These are phyloP conservation scores for Steinernema hermaphroditum DNA, from an alignment of 2,888 invertebrate species.

Conservation along the genomic window DNA sequence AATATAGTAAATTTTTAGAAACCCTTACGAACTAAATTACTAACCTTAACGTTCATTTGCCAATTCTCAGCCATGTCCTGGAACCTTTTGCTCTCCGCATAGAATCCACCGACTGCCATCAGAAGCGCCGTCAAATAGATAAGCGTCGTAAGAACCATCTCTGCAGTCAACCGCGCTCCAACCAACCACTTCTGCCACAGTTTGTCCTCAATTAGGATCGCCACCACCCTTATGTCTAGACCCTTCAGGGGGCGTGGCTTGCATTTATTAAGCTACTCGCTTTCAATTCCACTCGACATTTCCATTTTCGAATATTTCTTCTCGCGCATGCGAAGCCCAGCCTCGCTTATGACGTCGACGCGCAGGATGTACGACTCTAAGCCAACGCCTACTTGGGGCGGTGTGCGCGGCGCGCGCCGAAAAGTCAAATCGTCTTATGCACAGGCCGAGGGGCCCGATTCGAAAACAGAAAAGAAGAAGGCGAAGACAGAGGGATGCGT, in stretches of 20 bases:
- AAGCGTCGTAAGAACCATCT: too few relatives aligned
- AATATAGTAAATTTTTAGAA: too few relatives aligned
- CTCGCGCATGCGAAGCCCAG: background rate
- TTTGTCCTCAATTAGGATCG: constrained; percentile 25
- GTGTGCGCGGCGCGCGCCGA: too few relatives aligned
- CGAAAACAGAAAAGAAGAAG: too few relatives aligned
- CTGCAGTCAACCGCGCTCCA: background rate
- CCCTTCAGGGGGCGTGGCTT: background rate
- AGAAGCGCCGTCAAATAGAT: too few relatives aligned
- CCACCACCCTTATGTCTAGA: constrained; percentile 5
- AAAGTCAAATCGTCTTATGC: too few relatives aligned
- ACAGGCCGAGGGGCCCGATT: too few relatives aligned
- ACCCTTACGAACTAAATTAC: too few relatives aligned
- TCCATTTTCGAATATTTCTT: constrained; percentile 3
- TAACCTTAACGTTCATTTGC: constrained; percentile 11
- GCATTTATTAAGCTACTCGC: constrained; percentile 3
- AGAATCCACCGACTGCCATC: background rate
- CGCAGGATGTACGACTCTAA: background rate
- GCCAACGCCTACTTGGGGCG: too few relatives aligned
- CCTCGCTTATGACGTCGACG: background rate
- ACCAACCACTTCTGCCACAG: background rate
- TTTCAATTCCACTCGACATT: constrained; percentile 8
- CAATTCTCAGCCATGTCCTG: background rate
- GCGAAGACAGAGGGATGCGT: too few relatives aligned
- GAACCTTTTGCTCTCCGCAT: background rate